Evolutionary conservation across 2,113 vertebrate species (phyloP).

Genomic region (Nettapus auritus): DNA sequence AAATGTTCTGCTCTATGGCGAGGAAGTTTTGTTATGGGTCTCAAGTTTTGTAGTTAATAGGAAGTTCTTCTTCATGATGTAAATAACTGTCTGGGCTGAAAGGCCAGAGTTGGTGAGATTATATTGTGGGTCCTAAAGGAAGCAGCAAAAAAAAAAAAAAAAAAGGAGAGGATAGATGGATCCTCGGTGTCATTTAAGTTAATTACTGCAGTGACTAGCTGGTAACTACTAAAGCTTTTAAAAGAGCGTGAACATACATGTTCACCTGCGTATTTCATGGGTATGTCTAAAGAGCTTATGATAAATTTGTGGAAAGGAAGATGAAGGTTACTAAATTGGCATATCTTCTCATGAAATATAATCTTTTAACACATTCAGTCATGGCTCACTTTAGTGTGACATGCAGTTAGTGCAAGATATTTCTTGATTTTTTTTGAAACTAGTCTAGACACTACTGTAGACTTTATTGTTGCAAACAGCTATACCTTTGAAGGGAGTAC

Average conservation of each 20-base stretch:
- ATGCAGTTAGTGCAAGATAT: background rate
- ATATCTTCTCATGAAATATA: background rate
- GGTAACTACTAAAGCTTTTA: background rate
- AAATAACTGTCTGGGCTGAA: conserved; percentile 1
- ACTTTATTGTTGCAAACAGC: background rate
- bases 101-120: background rate
- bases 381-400: background rate
- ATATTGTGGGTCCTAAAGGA: background rate
- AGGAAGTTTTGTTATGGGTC: background rate
- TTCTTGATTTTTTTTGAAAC: background rate
- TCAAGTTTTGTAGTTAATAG: background rate
- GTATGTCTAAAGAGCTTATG: background rate
- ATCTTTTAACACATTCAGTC: background rate
- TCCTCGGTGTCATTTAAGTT: conserved; percentile 24
- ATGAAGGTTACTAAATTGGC: background rate
- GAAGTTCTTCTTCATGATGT: background rate
- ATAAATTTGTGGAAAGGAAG: background rate
- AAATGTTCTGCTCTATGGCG: background rate
- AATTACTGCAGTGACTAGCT: background rate
- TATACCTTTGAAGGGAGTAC: background rate
- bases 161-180: background rate
- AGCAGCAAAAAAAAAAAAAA: background rate
- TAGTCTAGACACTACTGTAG: background rate
- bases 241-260: background rate
- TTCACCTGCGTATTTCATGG: background rate